Evolutionary conservation across 2,888 invertebrate species (phyloP).

Genomic region (Zeuzera pyrina): DNA sequence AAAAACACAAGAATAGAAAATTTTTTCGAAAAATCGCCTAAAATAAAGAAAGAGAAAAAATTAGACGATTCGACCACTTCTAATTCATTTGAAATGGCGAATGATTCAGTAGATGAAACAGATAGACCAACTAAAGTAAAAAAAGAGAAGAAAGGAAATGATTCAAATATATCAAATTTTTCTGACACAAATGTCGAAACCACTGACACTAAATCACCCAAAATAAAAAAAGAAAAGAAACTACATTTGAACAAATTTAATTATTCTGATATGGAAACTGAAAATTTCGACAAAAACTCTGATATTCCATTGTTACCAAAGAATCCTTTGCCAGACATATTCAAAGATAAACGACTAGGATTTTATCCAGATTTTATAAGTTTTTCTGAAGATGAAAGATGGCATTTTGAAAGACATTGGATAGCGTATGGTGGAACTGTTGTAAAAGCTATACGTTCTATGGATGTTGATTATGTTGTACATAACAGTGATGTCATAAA

Average conservation of each 20-base stretch:
- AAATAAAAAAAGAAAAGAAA: constrained; percentile 10
- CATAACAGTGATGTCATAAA: constrained; percentile 38
- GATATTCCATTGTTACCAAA: constrained; percentile 27
- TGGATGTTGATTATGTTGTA: constrained; percentile 48
- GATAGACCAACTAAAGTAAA: too few relatives aligned
- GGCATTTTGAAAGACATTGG: constrained; percentile 72
- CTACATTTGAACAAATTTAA: constrained; percentile 9
- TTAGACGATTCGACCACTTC: constrained; percentile 8
- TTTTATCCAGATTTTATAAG: constrained; percentile 64
- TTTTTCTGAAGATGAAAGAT: constrained; percentile 45
- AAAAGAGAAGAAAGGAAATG: constrained; percentile 13
- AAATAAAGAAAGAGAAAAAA: constrained; percentile 6
- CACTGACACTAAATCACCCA: constrained; percentile 4
- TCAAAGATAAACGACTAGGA: constrained; percentile 41
- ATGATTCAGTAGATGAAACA: too few relatives aligned
- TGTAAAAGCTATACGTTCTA: constrained; percentile 39
- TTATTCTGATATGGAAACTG: constrained; percentile 8
- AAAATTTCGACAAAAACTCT: constrained; percentile 9
- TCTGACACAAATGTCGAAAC: constrained; percentile 7
- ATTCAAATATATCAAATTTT: constrained; percentile 14
- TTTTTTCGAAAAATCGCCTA: constrained; percentile 11
- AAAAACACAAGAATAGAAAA: constrained; percentile 19
- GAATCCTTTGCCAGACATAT: constrained; percentile 49
- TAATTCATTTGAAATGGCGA: too few relatives aligned
- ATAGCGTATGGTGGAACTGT: constrained; percentile 75